A percentile compares a stretch with the other conserved stretches of the same genome.
Conservation (phyloP, 1,140 invertebrate genomes). For the Neodiprion lecontei region DNA sequence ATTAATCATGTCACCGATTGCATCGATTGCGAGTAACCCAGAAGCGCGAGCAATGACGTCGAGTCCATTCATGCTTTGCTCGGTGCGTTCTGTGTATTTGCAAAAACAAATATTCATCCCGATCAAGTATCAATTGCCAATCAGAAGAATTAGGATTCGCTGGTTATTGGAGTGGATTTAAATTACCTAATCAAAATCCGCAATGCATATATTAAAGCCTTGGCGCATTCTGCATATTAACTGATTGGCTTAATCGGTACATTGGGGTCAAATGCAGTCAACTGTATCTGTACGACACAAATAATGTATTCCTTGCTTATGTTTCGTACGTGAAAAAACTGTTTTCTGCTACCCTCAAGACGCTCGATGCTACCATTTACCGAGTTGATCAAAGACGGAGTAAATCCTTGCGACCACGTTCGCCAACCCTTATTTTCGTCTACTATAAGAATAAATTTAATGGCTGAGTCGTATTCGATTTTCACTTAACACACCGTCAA, state of each 20-base stretch:
- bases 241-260: slow-evolving; percentile 50
- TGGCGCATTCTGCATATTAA: slow-evolving; percentile 35
- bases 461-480: no score
- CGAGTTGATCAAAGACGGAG: no score
- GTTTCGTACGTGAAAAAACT: no score
- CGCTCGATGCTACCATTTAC: no score
- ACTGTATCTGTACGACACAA: slow-evolving; percentile 26
- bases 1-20: not conserved
- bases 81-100: not conserved
- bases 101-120: not conserved
- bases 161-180: not conserved
- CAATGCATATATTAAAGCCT: slow-evolving; percentile 16
- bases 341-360: no score
- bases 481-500: no score
- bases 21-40: not conserved
- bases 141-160: slow-evolving; percentile 5
- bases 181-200: slow-evolving; percentile 3
- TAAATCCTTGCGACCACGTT: no score
- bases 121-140: slow-evolving; percentile 2
- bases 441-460: no score
- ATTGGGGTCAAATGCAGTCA: slow-evolving; percentile 52
- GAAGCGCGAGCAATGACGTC: not conserved
- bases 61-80: not conserved
- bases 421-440: no score
- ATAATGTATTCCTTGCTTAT: not conserved